Evolutionary conservation across 2,888 invertebrate genomes (phyloP), one percentile per base, ranked within the genome.

Genomic region (Drosophila meridiana): DNA sequence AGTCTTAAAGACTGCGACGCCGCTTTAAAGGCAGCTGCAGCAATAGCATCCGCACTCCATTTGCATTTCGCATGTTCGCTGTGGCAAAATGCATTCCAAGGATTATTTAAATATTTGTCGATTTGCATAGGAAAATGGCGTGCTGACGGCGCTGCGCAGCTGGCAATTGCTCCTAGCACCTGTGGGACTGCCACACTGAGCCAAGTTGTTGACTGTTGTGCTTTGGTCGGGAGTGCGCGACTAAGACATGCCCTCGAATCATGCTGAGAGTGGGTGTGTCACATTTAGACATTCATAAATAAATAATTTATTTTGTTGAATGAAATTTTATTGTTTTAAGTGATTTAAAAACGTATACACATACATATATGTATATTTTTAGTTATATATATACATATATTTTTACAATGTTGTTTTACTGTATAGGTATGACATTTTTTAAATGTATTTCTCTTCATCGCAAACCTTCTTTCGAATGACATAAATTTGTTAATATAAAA

Each of bases 81-180:
- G 48, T 57, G 47, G 78, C 60, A 14, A 76, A 70, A 64, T 74
- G 68, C 55, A 60, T 68, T 68, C 59, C 48, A 28, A 66, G 63
- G 77, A 75, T 77, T 77, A 77, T 82, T 83, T 80, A 83, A 80
- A 82, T 88, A 83, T 73, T 83, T 77, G 55, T 56, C 55, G 69
- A 68, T 69, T 67, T 60, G 67, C 69, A 80, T 78, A 56, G 50
- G 38, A 56, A 69, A 60, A 52, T 53, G 68, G 60, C 45, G 48
- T 58, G 59, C 66, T 59, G 59, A 50, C 43, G 36, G 32, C 30
- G 40, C 30, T 66, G 57, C 42, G 9, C 52, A 64, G 38, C 38
- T 68, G 50, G 58, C 38, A 38, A 28, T 26, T 30, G 36, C 62
- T 20, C n/a, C 43, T 9, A 11, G 32, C 45, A 58, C 58, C 58